Evolutionary conservation across 1,140 invertebrate genomes (phyloP).

Genomic region (Drosophila willistoni): DNA sequence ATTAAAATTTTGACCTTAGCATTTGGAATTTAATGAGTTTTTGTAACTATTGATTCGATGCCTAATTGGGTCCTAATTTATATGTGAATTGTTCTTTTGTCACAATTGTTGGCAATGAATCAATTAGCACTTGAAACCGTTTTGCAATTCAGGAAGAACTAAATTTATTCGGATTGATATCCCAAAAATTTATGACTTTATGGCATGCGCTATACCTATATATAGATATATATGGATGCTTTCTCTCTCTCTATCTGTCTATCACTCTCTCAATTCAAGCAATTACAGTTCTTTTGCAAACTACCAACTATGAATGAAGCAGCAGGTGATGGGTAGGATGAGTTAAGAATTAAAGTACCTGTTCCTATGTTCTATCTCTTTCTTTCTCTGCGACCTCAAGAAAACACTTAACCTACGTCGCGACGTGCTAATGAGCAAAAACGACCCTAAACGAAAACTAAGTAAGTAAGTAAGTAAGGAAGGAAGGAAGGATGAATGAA

Average conservation of each 20-base stretch:
- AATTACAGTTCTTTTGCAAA: neutral
- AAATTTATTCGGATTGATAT: neutral
- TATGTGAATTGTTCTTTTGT: no score
- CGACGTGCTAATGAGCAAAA: slow-evolving; percentile 71
- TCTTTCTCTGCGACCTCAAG: slow-evolving; percentile 2
- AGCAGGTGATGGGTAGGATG: neutral
- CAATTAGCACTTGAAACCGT: slow-evolving; percentile 4
- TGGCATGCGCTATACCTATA: neutral
- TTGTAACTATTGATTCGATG: no score
- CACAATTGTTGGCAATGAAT: neutral
- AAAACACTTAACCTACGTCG: slow-evolving; percentile 70
- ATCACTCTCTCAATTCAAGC: neutral
- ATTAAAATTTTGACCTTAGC: no score
- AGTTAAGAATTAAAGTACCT: neutral
- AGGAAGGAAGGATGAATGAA: slow-evolving; percentile 18
- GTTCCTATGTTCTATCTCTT: neutral
- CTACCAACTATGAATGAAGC: neutral
- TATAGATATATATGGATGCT: neutral
- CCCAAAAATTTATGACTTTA: neutral
- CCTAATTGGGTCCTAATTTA: no score
- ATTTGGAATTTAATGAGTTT: no score
- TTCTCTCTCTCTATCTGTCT: neutral
- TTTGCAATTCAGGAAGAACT: neutral
- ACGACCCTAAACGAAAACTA: slow-evolving; percentile 20
- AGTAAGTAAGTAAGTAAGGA: neutral